These are phyloP conservation scores for Rhynchopsitta pachyrhyncha DNA, from an alignment of 2,113 vertebrate species.

Conservation along the genomic window DNA sequence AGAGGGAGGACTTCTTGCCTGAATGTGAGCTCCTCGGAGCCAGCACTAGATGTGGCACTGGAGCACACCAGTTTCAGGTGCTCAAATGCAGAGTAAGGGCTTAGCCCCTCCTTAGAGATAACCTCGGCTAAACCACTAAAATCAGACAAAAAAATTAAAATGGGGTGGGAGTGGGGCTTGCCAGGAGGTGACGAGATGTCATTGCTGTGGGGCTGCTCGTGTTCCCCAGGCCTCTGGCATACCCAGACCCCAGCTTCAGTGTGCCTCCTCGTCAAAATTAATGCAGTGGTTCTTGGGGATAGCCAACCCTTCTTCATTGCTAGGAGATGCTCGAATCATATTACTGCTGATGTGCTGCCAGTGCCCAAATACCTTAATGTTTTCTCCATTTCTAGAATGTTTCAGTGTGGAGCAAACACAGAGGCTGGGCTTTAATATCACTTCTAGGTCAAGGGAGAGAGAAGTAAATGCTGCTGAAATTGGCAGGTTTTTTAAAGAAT, in stretches of 20 bases:
- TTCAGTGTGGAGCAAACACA: neutral
- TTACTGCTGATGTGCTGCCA: neutral
- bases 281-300: neutral
- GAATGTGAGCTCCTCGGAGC: fast-evolving
- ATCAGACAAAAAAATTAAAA: neutral
- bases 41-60: fast-evolving
- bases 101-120: neutral
- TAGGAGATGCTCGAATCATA: neutral
- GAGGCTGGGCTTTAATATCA: neutral
- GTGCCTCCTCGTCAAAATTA: neutral
- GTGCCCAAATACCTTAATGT: neutral
- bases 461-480: neutral
- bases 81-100: neutral
- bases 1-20: neutral
- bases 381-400: neutral
- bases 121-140: neutral
- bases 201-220: neutral
- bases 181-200: neutral
- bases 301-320: neutral
- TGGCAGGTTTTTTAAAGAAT: neutral
- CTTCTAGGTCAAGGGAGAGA: neutral
- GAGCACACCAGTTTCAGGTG: neutral
- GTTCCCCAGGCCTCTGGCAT: neutral
- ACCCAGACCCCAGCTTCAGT: neutral
- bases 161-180: neutral